These are phyloP conservation scores for Scomber japonicus DNA, from an alignment of 2,113 vertebrate genomes.

Conservation along the genomic window DNA sequence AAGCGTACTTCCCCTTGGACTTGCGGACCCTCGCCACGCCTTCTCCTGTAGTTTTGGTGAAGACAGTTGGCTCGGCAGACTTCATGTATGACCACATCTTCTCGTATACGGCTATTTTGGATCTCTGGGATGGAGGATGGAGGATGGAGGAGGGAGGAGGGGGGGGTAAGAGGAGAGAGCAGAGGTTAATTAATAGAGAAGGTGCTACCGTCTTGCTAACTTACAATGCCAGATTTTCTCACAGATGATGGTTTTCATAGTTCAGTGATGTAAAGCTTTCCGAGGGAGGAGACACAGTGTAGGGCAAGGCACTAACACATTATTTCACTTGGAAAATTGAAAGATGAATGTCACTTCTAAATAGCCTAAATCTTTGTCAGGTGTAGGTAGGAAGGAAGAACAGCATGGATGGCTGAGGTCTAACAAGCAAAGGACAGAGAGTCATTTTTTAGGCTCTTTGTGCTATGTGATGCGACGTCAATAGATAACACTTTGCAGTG, in stretches of 20 bases:
- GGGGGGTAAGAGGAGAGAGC: not conserved
- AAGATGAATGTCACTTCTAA: too few species aligned
- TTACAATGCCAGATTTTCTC: not conserved
- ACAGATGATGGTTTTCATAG: constrained; percentile 13
- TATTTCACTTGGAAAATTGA: too few species aligned
- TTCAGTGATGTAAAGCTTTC: not conserved
- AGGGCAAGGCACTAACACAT: not conserved
- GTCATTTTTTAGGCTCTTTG: too few species aligned
- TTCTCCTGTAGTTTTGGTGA: constrained; percentile 97
- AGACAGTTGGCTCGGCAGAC: constrained; percentile 97
- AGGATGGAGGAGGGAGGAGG: too few species aligned
- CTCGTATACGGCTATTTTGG: constrained; percentile 99
- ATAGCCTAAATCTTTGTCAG: too few species aligned
- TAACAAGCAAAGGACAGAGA: too few species aligned
- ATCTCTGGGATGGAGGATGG: constrained; percentile 86
- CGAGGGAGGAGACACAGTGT: not conserved
- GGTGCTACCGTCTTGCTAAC: not conserved
- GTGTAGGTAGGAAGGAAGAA: not conserved
- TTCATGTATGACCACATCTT: constrained; percentile 99
- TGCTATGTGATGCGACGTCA: too few species aligned
- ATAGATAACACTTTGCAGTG: too few species aligned
- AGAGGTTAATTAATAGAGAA: constrained; percentile 8
- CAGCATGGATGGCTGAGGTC: not conserved
- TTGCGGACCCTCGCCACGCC: constrained; percentile 97
- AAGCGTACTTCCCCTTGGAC: constrained; percentile 99